Conservation (phyloP, 2,113 vertebrate genomes). For the Hippocampus abdominalis region DNA sequence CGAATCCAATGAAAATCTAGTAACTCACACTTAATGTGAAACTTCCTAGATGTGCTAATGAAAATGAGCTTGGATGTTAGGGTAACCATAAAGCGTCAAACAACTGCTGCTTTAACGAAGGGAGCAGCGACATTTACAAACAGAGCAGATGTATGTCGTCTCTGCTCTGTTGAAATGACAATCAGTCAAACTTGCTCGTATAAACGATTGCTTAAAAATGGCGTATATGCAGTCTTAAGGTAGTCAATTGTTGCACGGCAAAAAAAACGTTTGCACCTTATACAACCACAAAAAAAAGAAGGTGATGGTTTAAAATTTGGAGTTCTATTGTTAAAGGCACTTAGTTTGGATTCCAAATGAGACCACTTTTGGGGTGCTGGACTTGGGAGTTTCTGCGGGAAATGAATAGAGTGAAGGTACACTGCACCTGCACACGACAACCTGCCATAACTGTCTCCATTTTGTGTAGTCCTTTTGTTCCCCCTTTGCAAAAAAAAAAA, state of each 20-base stretch:
- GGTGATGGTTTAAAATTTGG: not conserved
- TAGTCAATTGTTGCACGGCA: not conserved
- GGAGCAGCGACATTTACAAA: no score
- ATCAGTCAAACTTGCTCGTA: no score
- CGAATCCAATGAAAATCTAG: not conserved
- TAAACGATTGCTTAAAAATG: no score
- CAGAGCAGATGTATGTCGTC: no score
- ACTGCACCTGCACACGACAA: conserved; percentile 73
- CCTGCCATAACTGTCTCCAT: conserved; percentile 70
- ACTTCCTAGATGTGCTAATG: not conserved
- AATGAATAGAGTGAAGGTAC: conserved; percentile 54
- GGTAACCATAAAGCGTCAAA: not conserved
- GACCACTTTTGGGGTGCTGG: not conserved
- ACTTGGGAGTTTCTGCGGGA: not conserved
- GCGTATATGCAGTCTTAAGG: no score
- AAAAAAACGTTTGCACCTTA: not conserved
- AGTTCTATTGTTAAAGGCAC: not conserved
- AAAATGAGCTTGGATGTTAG: not conserved
- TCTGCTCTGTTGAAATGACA: no score
- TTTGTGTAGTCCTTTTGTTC: conserved; percentile 72
- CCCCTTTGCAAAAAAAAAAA: conserved; percentile 64
- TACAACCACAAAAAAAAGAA: not conserved
- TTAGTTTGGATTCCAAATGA: not conserved
- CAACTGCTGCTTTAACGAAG: not conserved
- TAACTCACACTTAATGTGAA: not conserved